Conservation (phyloP, 2,113 vertebrate genomes). For the Spea multiplicata region DNA sequence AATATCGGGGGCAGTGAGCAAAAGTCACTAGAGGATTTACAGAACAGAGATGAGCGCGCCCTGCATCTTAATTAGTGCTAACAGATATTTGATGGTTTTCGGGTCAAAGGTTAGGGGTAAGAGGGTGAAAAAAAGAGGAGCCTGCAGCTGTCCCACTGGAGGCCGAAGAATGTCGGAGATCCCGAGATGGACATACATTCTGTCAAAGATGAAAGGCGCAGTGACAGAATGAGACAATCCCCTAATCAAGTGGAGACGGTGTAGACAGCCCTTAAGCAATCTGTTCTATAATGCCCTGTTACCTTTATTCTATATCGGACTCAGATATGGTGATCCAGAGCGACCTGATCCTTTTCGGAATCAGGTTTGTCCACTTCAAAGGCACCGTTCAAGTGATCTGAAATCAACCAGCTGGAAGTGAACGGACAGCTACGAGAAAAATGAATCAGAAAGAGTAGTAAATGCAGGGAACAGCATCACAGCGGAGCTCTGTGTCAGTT, state of each 20-base stretch:
- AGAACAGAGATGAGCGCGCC: background rate
- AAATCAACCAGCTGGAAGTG: too few relatives aligned
- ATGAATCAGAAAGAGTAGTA: too few relatives aligned
- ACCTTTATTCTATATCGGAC: background rate
- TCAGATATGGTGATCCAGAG: background rate
- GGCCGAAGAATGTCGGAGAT: background rate
- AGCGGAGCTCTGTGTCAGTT: too few relatives aligned
- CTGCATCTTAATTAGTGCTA: slow-evolving; percentile 2
- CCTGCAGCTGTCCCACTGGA: slow-evolving; percentile 16
- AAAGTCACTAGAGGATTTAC: background rate
- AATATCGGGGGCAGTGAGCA: too few relatives aligned
- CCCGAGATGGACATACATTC: background rate
- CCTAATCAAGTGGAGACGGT: background rate
- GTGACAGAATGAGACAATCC: background rate
- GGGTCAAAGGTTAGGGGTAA: slow-evolving; percentile 29
- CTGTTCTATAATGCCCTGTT: background rate
- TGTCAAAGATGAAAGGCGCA: slow-evolving; percentile 19
- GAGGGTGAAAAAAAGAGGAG: slow-evolving; percentile 14
- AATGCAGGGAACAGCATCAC: too few relatives aligned
- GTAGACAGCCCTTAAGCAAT: background rate
- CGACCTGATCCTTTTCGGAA: background rate
- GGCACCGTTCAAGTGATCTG: background rate
- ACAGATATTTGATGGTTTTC: slow-evolving; percentile 37
- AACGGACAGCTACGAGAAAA: too few relatives aligned
- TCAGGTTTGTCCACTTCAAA: background rate